These are phyloP conservation scores for Hirudinaria manillensis DNA, from an alignment of 2,888 invertebrate species.

Conservation along the genomic window DNA sequence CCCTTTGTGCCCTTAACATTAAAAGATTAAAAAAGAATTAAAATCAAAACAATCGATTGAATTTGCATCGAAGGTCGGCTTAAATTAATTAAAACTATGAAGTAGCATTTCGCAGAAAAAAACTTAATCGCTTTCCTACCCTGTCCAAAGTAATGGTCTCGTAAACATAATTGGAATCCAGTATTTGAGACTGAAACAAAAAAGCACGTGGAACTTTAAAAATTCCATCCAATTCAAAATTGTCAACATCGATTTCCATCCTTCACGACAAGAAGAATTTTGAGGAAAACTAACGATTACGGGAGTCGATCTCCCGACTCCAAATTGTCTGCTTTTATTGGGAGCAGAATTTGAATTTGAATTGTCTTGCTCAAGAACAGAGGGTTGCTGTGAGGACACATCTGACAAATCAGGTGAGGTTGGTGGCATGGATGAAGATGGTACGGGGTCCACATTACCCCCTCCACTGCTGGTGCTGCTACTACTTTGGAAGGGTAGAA, in stretches of 20 bases:
- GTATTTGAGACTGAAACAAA: slow-evolving; percentile 20
- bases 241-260: too few relatives aligned
- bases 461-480: slow-evolving; percentile 13
- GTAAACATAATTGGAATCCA: slow-evolving; percentile 22
- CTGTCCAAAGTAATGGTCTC: slow-evolving; percentile 23
- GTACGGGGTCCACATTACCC: slow-evolving; percentile 13
- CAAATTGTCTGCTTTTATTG: slow-evolving; percentile 2
- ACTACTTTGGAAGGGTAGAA: slow-evolving; percentile 20
- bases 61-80: too few relatives aligned
- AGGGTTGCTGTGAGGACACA: slow-evolving; percentile 19
- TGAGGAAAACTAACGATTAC: background rate
- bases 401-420: slow-evolving; percentile 24
- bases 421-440: slow-evolving; percentile 15
- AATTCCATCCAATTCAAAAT: background rate
- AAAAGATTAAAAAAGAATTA: background rate
- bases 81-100: too few relatives aligned
- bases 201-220: background rate
- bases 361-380: slow-evolving; percentile 12
- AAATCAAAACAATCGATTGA: background rate
- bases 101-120: too few relatives aligned
- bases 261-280: too few relatives aligned
- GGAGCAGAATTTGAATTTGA: background rate
- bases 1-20: slow-evolving; percentile 20
- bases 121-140: background rate
- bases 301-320: slow-evolving; percentile 13